Evolutionary conservation across 1,140 invertebrate genomes (phyloP).

Genomic region (Calliopsis andreniformis): DNA sequence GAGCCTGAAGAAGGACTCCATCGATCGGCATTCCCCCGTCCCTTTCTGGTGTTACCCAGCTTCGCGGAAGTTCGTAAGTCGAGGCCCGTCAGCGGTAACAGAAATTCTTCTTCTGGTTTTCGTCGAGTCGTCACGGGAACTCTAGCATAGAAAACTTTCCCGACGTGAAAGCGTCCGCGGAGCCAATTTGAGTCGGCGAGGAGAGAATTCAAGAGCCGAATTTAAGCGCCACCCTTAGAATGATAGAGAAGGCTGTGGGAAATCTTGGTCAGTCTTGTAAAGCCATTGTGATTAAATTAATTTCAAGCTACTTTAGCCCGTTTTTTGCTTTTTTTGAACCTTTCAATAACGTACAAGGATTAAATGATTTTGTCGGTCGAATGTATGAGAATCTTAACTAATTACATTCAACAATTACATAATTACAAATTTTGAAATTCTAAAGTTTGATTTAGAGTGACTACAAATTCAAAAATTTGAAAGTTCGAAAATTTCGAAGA

Average conservation of each 20-base stretch:
- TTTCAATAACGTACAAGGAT: too few species aligned
- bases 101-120: conserved; percentile 55
- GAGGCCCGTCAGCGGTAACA: conserved; percentile 37
- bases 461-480: too few species aligned
- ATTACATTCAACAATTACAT: too few species aligned
- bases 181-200: conserved; percentile 15
- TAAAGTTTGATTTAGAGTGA: too few species aligned
- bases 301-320: too few species aligned
- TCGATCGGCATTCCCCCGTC: conserved; percentile 40
- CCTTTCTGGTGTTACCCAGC: conserved; percentile 33
- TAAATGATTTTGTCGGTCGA: too few species aligned
- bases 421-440: too few species aligned
- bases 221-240: conserved; percentile 3
- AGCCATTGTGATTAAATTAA: too few species aligned
- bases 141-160: conserved; percentile 30
- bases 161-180: conserved; percentile 17
- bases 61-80: conserved; percentile 33
- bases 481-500: too few species aligned
- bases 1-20: conserved; percentile 14
- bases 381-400: too few species aligned
- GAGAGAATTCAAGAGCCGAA: conserved; percentile 1
- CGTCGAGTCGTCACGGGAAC: conserved; percentile 42
- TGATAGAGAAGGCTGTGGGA: background rate
- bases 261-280: background rate
- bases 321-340: too few species aligned